A percentile compares a stretch with the other conserved stretches of the same genome.
Conservation (phyloP, 2,797 vertebrate species). For the Gorsachius magnificus region DNA sequence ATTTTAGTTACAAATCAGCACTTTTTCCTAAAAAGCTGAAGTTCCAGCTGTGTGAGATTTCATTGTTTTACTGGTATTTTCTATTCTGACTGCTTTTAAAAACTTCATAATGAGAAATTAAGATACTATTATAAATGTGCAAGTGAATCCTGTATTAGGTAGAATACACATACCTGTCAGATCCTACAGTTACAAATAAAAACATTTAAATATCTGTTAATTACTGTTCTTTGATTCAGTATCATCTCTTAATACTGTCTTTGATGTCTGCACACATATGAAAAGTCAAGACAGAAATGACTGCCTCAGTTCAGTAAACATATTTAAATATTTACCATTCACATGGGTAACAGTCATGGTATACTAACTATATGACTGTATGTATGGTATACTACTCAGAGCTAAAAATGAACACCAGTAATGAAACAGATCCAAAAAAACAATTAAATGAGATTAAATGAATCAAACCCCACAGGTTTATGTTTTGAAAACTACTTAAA, state of each 20-base stretch:
- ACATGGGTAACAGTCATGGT: neutral
- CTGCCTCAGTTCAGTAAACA: conserved; percentile 80
- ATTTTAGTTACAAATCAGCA: neutral
- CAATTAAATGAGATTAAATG: neutral
- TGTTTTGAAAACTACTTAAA: neutral
- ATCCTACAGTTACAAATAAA: conserved; percentile 74
- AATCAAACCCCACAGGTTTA: neutral
- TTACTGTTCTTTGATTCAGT: conserved; percentile 76
- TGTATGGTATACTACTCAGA: neutral
- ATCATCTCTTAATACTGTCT: conserved; percentile 72
- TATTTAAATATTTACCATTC: conserved; percentile 75
- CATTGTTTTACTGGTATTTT: conserved; percentile 74
- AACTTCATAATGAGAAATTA: conserved; percentile 80
- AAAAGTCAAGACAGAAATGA: conserved; percentile 77
- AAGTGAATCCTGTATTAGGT: conserved; percentile 79
- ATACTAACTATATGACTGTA: neutral
- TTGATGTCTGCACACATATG: conserved; percentile 72
- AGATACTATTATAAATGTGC: conserved; percentile 78
- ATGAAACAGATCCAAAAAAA: neutral
- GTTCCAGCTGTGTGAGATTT: conserved; percentile 51
- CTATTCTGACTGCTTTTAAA: conserved; percentile 76
- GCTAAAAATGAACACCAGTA: neutral
- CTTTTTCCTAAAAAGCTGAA: neutral
- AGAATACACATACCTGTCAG: conserved; percentile 70
- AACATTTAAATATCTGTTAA: conserved; percentile 74